Conservation (phyloP, 1,140 invertebrate species). For the Mycetomoellerius zeteki region DNA sequence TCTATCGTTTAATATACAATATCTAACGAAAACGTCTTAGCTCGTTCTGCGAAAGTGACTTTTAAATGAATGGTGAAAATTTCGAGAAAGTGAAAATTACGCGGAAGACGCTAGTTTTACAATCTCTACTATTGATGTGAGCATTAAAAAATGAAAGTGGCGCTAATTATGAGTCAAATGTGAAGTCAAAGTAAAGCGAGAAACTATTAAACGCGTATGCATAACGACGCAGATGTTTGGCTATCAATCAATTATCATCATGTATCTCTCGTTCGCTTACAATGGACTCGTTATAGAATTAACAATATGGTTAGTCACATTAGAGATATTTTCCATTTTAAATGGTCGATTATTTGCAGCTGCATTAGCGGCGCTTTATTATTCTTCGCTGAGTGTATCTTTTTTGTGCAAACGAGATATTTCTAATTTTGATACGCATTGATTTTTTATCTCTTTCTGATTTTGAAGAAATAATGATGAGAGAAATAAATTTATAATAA, state of each 20-base stretch:
- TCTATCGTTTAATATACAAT: slow-evolving; percentile 36
- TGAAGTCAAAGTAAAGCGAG: slow-evolving; percentile 41
- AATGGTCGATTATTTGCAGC: background rate
- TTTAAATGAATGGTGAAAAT: slow-evolving; percentile 8
- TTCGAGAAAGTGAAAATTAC: slow-evolving; percentile 63
- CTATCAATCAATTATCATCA: slow-evolving; percentile 63
- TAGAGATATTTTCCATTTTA: slow-evolving; percentile 5
- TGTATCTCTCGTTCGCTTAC: background rate
- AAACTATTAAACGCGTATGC: slow-evolving; percentile 28
- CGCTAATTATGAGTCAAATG: slow-evolving; percentile 53
- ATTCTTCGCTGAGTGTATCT: background rate
- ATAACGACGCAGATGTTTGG: background rate
- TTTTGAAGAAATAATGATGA: background rate
- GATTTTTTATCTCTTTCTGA: background rate
- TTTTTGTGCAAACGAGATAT: background rate
- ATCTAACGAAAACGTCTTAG: background rate
- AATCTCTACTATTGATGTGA: slow-evolving; percentile 30
- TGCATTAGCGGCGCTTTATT: background rate
- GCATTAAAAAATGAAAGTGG: slow-evolving; percentile 59
- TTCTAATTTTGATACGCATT: background rate
- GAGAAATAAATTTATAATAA: background rate
- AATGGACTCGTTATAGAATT: slow-evolving; percentile 43
- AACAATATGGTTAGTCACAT: slow-evolving; percentile 25
- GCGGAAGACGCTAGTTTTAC: slow-evolving; percentile 38
- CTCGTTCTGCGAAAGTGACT: slow-evolving; percentile 10